A percentile compares a stretch with the other conserved stretches of the same genome.
Evolutionary conservation across 2,797 vertebrate genomes (phyloP).

Genomic region (Phoxinus dragarum): DNA sequence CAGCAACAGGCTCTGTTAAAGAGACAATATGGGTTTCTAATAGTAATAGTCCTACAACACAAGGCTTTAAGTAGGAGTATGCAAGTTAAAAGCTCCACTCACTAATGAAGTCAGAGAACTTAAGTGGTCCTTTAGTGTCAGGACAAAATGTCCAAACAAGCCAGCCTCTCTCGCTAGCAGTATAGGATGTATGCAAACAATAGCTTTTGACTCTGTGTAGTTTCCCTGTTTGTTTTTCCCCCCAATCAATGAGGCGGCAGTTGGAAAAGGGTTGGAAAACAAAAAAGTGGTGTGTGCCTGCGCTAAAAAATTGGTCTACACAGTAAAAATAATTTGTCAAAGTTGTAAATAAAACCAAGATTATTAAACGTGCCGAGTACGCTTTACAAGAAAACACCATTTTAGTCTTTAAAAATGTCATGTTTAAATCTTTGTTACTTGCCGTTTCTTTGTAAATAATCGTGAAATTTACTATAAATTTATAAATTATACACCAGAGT

Average conservation of each 20-base stretch:
- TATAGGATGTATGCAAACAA: constrained; percentile 74
- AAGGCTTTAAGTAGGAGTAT: constrained; percentile 73
- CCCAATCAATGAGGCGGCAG: constrained; percentile 69
- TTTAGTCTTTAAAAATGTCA: background rate
- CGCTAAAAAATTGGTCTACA: background rate
- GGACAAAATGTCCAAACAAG: constrained; percentile 85
- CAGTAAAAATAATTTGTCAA: fast-evolving
- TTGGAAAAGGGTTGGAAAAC: constrained; percentile 67
- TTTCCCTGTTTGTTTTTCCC: constrained; percentile 73
- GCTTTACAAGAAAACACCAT: background rate
- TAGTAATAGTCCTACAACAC: constrained; percentile 75
- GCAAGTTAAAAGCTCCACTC: constrained; percentile 74
- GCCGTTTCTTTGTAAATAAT: background rate
- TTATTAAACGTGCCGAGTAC: background rate
- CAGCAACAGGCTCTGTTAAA: constrained; percentile 77
- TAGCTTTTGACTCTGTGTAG: constrained; percentile 81
- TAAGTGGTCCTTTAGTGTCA: constrained; percentile 76
- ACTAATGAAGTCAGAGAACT: constrained; percentile 80
- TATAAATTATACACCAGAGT: background rate
- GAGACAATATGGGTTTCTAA: constrained; percentile 76
- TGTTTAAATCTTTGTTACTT: background rate
- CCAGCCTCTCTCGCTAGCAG: constrained; percentile 72
- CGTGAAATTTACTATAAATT: background rate
- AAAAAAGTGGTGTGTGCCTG: background rate
- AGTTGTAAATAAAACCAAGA: background rate